phyloP scores from a whole-genome alignment of 92 coral and sea anemone species.

The Porites evermanni region DNA sequence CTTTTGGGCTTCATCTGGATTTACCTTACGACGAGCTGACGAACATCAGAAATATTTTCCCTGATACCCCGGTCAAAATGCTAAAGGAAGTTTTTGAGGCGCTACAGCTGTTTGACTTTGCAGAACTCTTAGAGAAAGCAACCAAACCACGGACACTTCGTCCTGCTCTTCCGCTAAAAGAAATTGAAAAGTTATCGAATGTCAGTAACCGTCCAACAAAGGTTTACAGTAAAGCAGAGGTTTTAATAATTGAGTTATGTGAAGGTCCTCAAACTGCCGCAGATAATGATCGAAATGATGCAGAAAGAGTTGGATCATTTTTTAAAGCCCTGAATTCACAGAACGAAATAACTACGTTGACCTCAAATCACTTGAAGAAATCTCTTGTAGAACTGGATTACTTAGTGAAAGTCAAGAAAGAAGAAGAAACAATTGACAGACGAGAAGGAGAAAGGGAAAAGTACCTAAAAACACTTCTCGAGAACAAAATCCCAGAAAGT shows the following conservation, averaged over 20 bases:
- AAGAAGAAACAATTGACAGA: no score
- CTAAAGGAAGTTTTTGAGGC: background rate
- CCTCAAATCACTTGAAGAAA: background rate
- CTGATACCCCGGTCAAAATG: background rate
- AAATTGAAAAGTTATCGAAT: background rate
- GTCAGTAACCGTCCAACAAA: background rate
- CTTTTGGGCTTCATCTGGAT: background rate
- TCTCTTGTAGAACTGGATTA: no score
- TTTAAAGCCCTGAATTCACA: background rate
- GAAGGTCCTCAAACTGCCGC: no score
- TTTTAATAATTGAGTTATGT: background rate
- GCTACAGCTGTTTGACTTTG: background rate
- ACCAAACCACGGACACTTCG: conserved; percentile 6
- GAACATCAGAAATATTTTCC: background rate
- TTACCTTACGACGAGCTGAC: background rate
- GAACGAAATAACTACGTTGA: conserved; percentile 3
- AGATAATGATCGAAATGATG: background rate
- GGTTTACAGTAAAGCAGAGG: background rate
- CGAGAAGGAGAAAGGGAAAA: no score
- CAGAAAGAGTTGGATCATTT: background rate
- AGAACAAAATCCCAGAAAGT: no score
- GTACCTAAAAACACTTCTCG: no score
- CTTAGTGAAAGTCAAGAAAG: no score
- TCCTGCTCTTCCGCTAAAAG: background rate
- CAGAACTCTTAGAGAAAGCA: background rate